These are phyloP conservation scores for Oryzias sinensis DNA, from an alignment of 2,797 vertebrate genomes.

Conservation along the genomic window DNA sequence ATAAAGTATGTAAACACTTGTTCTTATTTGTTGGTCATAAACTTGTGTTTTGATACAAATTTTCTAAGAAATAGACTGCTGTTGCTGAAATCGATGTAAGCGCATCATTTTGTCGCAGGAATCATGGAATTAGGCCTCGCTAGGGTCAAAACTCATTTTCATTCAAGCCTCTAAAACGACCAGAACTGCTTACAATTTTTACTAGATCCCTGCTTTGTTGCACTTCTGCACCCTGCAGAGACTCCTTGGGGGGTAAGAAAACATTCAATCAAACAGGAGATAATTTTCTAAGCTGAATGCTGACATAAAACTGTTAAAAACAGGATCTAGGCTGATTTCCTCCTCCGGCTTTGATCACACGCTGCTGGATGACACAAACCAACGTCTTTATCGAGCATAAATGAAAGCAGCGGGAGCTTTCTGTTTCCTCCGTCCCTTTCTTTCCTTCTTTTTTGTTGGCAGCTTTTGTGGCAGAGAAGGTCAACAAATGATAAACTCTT, in stretches of 20 bases:
- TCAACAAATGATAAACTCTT: constrained; percentile 71
- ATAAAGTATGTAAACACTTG: too few species aligned
- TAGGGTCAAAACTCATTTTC: background rate
- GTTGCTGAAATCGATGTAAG: too few species aligned
- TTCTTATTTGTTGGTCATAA: too few species aligned
- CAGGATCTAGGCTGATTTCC: constrained; percentile 3
- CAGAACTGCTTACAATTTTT: background rate
- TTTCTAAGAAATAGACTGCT: too few species aligned
- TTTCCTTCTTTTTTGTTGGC: constrained; percentile 23
- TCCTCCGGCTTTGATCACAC: constrained; percentile 33
- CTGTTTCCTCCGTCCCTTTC: background rate
- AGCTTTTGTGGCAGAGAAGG: constrained; percentile 64
- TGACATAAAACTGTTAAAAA: background rate
- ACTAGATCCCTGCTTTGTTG: background rate
- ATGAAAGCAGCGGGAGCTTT: constrained; percentile 7
- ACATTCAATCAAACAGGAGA: constrained; percentile 12
- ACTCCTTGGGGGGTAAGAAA: constrained; percentile 1
- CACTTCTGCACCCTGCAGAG: background rate
- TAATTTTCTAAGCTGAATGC: constrained; percentile 5
- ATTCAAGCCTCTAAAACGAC: background rate
- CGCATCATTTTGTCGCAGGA: too few species aligned
- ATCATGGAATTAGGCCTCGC: too few species aligned
- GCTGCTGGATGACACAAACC: constrained; percentile 11
- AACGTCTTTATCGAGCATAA: constrained; percentile 17
- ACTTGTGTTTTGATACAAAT: too few species aligned